These are phyloP conservation scores for Bujurquina vittata DNA, from an alignment of 2,113 vertebrate genomes.

Conservation along the genomic window DNA sequence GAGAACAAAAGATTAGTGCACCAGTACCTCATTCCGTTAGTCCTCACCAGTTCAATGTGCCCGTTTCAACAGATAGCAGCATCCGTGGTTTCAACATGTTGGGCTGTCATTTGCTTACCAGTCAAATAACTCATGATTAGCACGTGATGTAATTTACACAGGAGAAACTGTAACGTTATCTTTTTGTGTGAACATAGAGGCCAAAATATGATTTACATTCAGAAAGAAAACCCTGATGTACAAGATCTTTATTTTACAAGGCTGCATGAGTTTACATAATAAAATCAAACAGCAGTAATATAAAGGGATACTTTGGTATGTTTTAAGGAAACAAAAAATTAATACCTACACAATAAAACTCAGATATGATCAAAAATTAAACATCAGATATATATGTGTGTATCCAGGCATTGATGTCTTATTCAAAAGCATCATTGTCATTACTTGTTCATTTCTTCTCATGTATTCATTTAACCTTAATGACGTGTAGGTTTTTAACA, in stretches of 20 bases:
- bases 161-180: background rate
- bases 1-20: background rate
- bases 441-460: background rate
- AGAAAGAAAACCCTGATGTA: background rate
- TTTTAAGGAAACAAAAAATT: background rate
- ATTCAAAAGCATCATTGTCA: background rate
- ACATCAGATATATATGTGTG: background rate
- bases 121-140: background rate
- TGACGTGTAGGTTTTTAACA: background rate
- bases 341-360: background rate
- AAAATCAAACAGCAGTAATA: background rate
- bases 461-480: background rate
- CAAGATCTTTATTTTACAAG: background rate
- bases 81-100: background rate
- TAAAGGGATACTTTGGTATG: background rate
- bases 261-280: background rate
- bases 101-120: background rate
- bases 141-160: background rate
- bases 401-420: background rate
- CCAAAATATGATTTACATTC: background rate
- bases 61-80: background rate
- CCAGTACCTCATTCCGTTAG: background rate
- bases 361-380: background rate
- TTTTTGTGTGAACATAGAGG: background rate
- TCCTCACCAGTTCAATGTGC: background rate